Base-by-base conservation (phyloP, 2,888 invertebrate species). In the Drosophila sordidula region DNA sequence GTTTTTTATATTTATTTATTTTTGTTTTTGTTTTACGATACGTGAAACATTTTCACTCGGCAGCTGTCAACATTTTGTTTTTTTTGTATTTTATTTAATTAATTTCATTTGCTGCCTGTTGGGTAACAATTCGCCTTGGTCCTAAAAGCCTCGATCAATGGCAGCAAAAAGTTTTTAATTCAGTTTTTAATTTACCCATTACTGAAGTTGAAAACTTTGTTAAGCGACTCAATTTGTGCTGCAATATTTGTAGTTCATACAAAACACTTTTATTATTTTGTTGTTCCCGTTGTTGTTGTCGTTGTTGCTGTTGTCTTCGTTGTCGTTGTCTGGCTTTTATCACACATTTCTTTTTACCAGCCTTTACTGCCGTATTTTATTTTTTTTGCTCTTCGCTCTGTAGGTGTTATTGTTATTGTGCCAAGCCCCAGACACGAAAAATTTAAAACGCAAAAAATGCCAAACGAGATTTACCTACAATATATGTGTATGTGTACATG, bases 401-500 rank as follows among this genome's bases (percentile, higher is more conserved):
- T 63, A 51, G 73, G 57, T 75, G 62, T 67, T 75, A 58, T 61
- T 75, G 44, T 41, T 69, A 32, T 70, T 78, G 63, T 46, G 82
- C 68, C 83, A 79, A 80, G 80, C 80, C 63, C 72, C 86, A 59
- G 74, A 81, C 70, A 55, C 42, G 36, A 75, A 59, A 61, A 78
- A 66, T 61, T 36, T 66, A 66, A 81, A 73, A 67, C 78, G 78
- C 70, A 74, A 67, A 68, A 78, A 70, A 46, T 47, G 61, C 57
- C 62, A 73, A 86, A 68, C 81, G 63, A 84, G 80, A 87, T 87
- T 87, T 80, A 70, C 72, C 80, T 72, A 82, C 68, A 51, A n/a
- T 42, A 42, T 34, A 14, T 14, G 34, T 42, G 32, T 38, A 16
- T 16, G 4, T 16, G 34, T 22, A 9, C 14, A 4, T 26, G n/a